Conservation (phyloP, 1,140 invertebrate species). For the Diuraphis noxia region DNA sequence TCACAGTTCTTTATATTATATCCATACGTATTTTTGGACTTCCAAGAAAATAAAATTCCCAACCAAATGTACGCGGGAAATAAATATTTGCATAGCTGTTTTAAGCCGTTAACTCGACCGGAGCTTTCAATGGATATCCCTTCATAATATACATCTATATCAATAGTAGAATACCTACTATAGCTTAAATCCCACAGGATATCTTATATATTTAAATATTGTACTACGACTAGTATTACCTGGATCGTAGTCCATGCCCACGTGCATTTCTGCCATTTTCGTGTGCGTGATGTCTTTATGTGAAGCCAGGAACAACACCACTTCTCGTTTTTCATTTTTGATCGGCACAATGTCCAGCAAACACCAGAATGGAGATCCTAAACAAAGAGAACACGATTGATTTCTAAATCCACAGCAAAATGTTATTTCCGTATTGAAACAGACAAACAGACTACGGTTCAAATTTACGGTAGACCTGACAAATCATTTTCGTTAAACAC, state of each 20-base stretch:
- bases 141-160: background rate
- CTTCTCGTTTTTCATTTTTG: constrained; percentile 97
- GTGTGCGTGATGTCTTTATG: constrained; percentile 95
- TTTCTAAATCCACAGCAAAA: background rate
- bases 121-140: background rate
- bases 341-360: constrained; percentile 96
- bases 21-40: background rate
- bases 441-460: background rate
- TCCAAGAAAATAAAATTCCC: background rate
- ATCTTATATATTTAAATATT: background rate
- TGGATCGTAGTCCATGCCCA: constrained; percentile 51
- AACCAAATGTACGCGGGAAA: background rate
- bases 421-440: constrained; percentile 5
- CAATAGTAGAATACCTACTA: background rate
- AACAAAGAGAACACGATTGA: constrained; percentile 58
- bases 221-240: constrained; percentile 10
- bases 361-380: constrained; percentile 92
- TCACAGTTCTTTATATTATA: background rate
- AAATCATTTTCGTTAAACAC: background rate
- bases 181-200: background rate
- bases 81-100: background rate
- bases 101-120: background rate
- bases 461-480: background rate
- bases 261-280: constrained; percentile 73
- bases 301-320: constrained; percentile 92